Conservation (phyloP, 2,113 vertebrate genomes). For the Meriones unguiculatus region DNA sequence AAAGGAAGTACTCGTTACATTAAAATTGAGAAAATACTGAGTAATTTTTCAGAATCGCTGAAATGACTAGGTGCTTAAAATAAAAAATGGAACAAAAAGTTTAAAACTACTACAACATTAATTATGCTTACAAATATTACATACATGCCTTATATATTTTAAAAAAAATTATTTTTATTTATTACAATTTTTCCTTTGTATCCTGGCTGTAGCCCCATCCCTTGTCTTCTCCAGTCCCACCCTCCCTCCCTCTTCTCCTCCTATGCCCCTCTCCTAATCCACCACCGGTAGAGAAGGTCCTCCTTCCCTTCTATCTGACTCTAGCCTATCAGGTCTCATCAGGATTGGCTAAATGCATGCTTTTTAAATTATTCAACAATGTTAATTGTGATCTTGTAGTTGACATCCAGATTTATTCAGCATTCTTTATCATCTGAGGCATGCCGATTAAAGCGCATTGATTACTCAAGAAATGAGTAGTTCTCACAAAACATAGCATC, state of each 20-base stretch:
- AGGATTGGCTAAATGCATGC: too few relatives aligned
- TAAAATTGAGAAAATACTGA: background rate
- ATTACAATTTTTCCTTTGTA: too few relatives aligned
- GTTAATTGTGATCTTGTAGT: background rate
- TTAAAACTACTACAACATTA: background rate
- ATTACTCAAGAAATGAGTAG: background rate
- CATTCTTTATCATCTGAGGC: background rate
- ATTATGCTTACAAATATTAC: background rate
- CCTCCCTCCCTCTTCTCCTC: too few relatives aligned
- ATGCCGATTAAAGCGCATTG: background rate
- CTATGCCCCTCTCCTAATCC: too few relatives aligned
- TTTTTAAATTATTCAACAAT: background rate
- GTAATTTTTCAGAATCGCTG: background rate
- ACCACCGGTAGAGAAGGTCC: too few relatives aligned
- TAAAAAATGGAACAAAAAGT: background rate
- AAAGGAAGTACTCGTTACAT: background rate
- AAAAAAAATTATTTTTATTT: too few relatives aligned
- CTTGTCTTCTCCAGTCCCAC: too few relatives aligned
- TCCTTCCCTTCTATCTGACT: too few relatives aligned
- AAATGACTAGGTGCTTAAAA: background rate
- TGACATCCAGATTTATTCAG: background rate
- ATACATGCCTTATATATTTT: background rate
- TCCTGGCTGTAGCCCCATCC: too few relatives aligned
- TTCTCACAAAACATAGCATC: background rate
- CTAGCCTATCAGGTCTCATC: too few relatives aligned